Conservation (phyloP, 2,113 vertebrate species). For the Tachuris rubrigastra region DNA sequence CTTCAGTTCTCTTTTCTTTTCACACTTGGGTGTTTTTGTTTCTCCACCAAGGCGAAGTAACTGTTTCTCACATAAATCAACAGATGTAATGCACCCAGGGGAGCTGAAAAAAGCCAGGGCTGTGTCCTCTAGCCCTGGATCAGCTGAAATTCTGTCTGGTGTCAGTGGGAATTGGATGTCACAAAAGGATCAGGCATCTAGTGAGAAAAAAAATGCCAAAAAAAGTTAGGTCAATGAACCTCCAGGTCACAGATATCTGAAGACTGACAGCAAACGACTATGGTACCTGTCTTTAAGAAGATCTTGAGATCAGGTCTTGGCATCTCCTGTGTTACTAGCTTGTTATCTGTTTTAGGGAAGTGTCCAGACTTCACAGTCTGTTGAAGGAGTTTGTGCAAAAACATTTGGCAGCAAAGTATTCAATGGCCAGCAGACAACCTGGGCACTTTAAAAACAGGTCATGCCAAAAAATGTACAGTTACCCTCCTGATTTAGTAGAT, state of each 20-base stretch:
- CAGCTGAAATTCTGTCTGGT: background rate
- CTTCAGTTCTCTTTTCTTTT: conserved; percentile 29
- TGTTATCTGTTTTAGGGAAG: background rate
- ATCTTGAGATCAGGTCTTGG: background rate
- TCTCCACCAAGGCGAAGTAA: conserved; percentile 31
- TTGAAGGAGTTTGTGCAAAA: background rate
- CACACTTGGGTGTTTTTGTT: conserved; percentile 17
- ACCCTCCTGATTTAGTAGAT: background rate
- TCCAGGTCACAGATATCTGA: background rate
- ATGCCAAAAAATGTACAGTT: background rate
- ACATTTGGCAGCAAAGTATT: background rate
- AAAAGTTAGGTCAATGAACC: background rate
- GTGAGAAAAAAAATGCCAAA: background rate
- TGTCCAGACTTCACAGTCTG: background rate
- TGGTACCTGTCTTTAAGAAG: background rate
- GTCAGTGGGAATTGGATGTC: background rate
- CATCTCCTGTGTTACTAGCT: background rate
- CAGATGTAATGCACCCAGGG: background rate
- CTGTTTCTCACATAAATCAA: conserved; percentile 54
- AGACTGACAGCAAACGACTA: background rate
- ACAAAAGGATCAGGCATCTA: background rate
- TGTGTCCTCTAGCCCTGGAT: background rate
- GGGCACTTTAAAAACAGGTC: background rate
- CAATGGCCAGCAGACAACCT: background rate
- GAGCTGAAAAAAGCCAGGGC: background rate